Conservation (phyloP, 2,888 invertebrate species). For the Hermaeophaga mercurialis region DNA sequence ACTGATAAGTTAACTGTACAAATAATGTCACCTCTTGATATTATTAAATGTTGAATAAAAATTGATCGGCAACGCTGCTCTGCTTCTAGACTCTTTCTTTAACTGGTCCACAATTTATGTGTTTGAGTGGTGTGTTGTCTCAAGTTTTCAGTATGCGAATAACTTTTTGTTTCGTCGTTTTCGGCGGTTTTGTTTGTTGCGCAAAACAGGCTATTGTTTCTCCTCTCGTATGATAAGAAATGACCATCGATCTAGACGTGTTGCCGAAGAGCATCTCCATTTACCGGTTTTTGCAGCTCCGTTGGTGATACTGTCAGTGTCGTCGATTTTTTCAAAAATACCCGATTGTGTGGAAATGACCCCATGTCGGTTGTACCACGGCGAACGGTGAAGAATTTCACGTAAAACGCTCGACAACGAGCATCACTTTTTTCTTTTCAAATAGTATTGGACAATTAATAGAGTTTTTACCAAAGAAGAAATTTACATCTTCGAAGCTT, state of each 20-base stretch:
- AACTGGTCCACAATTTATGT: constrained; percentile 50
- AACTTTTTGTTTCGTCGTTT: constrained; percentile 40
- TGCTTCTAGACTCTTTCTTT: constrained; percentile 42
- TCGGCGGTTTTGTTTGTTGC: constrained; percentile 43
- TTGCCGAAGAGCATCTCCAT: constrained; percentile 42
- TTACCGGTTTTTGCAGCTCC: constrained; percentile 36
- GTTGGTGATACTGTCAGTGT: constrained; percentile 25
- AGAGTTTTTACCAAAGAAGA: too few relatives aligned
- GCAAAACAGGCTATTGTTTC: constrained; percentile 49
- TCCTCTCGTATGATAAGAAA: constrained; percentile 38
- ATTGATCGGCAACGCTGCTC: constrained; percentile 30
- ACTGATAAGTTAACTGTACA: too few relatives aligned
- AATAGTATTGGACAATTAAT: too few relatives aligned
- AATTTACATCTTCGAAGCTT: too few relatives aligned
- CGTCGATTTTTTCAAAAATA: constrained; percentile 14
- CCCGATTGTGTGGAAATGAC: constrained; percentile 25
- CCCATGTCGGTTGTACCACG: constrained; percentile 21
- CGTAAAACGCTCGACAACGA: constrained; percentile 12
- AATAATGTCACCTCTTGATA: too few relatives aligned
- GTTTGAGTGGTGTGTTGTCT: constrained; percentile 42
- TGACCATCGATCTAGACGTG: constrained; percentile 37
- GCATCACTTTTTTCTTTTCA: constrained; percentile 19
- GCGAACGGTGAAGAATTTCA: constrained; percentile 22
- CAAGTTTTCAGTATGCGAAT: constrained; percentile 33
- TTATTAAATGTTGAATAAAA: too few relatives aligned